These are phyloP conservation scores for Saccostrea cuccullata DNA, from an alignment of 1,140 invertebrate genomes.

Conservation along the genomic window DNA sequence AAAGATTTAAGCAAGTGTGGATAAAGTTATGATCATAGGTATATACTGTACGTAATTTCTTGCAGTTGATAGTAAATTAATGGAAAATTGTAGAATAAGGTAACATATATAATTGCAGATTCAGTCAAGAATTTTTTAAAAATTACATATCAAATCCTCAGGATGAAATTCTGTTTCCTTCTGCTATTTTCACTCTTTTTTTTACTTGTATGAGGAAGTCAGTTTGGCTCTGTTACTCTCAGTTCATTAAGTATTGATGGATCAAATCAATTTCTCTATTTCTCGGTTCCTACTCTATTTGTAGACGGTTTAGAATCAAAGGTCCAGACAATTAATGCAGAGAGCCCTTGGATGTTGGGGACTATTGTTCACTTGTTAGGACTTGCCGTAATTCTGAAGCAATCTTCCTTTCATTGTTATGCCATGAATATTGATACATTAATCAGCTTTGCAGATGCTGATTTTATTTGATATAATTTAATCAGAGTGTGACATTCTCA, in stretches of 20 bases:
- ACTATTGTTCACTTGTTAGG: not conserved
- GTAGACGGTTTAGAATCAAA: not conserved
- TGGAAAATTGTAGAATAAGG: no score
- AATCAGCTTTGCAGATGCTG: constrained; percentile 13
- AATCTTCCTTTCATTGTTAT: not conserved
- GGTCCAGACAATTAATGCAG: not conserved
- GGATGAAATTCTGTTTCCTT: no score
- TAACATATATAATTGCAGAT: no score
- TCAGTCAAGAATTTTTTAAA: no score
- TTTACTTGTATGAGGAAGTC: not conserved
- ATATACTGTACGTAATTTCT: no score
- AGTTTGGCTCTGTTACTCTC: not conserved
- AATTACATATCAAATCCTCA: no score
- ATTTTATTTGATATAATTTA: not conserved
- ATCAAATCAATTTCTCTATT: constrained; percentile 31
- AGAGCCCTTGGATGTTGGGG: no score
- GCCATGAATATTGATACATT: not conserved
- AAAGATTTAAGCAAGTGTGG: no score
- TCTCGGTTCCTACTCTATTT: not conserved
- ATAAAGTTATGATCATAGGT: no score
- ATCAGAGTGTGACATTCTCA: not conserved
- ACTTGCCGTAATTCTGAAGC: not conserved
- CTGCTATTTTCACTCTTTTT: not conserved
- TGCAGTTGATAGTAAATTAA: no score
- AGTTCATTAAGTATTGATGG: constrained; percentile 14